Conservation (phyloP, 2,797 vertebrate species). For the Onychomys torridus region DNA sequence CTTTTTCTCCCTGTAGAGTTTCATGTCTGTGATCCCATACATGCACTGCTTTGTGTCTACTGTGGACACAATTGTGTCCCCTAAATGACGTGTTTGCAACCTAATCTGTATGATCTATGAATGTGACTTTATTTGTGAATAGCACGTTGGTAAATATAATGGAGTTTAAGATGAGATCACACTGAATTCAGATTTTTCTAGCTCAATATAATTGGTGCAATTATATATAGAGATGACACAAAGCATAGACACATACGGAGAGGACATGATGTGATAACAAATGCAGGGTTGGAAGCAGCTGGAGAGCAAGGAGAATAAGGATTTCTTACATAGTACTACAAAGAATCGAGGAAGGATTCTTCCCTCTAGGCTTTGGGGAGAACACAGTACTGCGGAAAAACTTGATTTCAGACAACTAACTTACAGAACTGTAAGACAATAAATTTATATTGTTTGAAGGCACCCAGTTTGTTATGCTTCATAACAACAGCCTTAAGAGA, state of each 20-base stretch:
- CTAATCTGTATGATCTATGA: background rate
- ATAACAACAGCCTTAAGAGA: background rate
- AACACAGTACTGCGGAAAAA: background rate
- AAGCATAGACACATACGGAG: background rate
- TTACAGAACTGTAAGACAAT: background rate
- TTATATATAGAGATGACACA: background rate
- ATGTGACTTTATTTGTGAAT: background rate
- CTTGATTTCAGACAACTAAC: constrained; percentile 12
- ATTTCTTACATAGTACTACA: background rate
- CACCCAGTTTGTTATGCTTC: background rate
- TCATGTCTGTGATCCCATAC: background rate
- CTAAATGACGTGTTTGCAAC: background rate
- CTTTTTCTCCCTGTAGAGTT: background rate
- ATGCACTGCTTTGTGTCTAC: background rate
- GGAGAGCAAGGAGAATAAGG: background rate
- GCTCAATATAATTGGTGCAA: background rate
- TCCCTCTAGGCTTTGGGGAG: background rate
- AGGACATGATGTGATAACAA: background rate
- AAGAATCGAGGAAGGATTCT: background rate
- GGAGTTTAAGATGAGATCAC: background rate
- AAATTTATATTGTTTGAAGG: constrained; percentile 3
- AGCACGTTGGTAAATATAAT: background rate
- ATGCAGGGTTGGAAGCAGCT: background rate
- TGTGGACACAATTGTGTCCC: background rate
- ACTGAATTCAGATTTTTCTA: background rate